Evolutionary conservation across 2,888 invertebrate genomes (phyloP), one percentile per base, ranked within the genome.

Genomic region (Drosophila formosana): DNA sequence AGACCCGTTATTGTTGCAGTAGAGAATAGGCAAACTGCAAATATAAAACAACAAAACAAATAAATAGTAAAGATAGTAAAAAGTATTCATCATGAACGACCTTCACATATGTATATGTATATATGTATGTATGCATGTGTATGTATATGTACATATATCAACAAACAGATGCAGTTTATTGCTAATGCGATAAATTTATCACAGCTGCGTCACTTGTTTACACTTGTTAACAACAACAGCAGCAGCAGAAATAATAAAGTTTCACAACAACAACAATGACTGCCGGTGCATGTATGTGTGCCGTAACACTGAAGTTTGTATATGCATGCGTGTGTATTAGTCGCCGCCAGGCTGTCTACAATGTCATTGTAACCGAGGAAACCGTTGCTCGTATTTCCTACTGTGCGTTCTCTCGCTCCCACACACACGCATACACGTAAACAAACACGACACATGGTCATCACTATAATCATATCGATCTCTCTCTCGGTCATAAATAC

Each of bases 261-360:
- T 56, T 49, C 58, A 66, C 64, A 56, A 72, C 26, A 75, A 52
- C 32, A 69, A 69, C 46, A 37, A 52, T 46, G 49, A 60, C 68
- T 78, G 57, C 74, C 78, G 78, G 78, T 56, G 47, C 11, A 47
- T 62, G 55, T 50, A 41, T 41, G 51, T 32, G 56, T 45, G 86
- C 82, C 79, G 88, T 82, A 82, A 82, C 68, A 88, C 57, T 74
- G 82, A 73, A 82, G 82, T 85, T 85, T 79, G 45, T 65, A 34
- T 52, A 26, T 50, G 62, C 30, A 61, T 56, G 39, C 60, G 41
- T 64, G 68, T 57, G 66, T 66, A 63, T 60, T 56, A 69, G 68
- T 66, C 56, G 83, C 70, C 89, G 89, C 89, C 87, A 89, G 78
- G 78, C 84, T 74, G 85, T 84, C 84, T 81, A 73, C 76, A 83